Evolutionary conservation across 2,797 vertebrate species (phyloP).

Genomic region (Cynopterus sphinx): DNA sequence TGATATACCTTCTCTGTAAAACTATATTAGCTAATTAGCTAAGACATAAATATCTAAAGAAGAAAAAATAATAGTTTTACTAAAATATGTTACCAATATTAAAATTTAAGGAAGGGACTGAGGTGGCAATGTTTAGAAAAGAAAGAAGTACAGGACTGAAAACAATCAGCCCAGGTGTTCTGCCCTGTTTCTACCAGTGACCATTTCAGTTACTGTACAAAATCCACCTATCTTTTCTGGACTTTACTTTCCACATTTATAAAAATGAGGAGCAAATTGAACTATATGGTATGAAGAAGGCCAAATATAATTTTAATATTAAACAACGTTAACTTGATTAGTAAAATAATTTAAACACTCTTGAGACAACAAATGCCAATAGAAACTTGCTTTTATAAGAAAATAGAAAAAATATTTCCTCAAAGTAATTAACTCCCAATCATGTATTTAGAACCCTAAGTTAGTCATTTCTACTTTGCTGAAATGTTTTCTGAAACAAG

Average conservation of each 20-base stretch:
- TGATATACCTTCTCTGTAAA: background rate
- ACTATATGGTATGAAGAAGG: background rate
- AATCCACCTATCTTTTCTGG: background rate
- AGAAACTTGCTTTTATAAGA: background rate
- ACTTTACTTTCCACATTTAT: background rate
- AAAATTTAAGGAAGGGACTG: background rate
- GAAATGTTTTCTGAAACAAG: background rate
- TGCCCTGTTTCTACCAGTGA: background rate
- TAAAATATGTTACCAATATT: background rate
- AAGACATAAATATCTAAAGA: background rate
- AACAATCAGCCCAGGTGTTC: background rate
- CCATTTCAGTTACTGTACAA: fast-evolving
- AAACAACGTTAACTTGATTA: background rate
- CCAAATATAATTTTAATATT: background rate
- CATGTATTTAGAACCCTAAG: background rate
- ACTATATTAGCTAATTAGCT: background rate
- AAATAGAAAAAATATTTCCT: background rate
- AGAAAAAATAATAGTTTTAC: background rate
- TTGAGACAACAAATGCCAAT: background rate
- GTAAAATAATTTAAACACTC: background rate
- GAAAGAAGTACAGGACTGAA: background rate
- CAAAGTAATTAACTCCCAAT: background rate
- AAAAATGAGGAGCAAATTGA: background rate
- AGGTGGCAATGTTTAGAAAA: background rate
- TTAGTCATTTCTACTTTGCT: background rate